Evolutionary conservation across 2,113 vertebrate genomes (phyloP), one percentile per base, ranked within the genome.

Genomic region (Nesogale talazaci): DNA sequence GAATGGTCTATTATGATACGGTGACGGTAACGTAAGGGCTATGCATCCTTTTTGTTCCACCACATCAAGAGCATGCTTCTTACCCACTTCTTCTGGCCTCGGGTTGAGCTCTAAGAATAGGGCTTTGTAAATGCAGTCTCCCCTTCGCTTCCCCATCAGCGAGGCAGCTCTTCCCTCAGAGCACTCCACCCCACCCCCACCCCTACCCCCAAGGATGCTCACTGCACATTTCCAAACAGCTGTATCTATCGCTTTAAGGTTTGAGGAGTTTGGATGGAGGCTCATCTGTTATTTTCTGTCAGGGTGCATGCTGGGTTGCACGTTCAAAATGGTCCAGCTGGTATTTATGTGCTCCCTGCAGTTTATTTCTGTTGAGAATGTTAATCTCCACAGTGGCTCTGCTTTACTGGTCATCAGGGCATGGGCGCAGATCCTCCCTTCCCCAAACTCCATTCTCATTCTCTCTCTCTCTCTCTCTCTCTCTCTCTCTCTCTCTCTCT

Each of bases 61-160:
- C 98, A 97, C 97, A 97, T 95, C 83, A 97, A 96, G 91, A 70
- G 82, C 67, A 31, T 11, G 83, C 88, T 56, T 86, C 81, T 77
- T 20, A 90, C 27, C 94, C 52, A 22, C 57, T 74, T 76, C 42
- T 65, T 74, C 70, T 89, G 91, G 94, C 95, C 94, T 96, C 95
- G 89, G 93, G 85, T 82, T 91, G 74, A 76, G 85, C 40, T 63
- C 94, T 89, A 97, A 97, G 95, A 93, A 96, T 89, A 96, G 96
- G 80, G 85, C 75, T 59, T 77, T 95, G 79, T 0, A 90, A 82
- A 75, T 0, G 0, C 79, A n/a, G 76, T 77, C 42, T 29, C 9
- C 75, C 36, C 89, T 69, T 93, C 91, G 90, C 90, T 93, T 96
- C 96, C 95, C 86, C 65, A 90, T 83, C 89, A 82, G 80, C 67